Evolutionary conservation across 2,113 vertebrate species (phyloP), one percentile per base, ranked within the genome.

Genomic region (Epinephelus moara): DNA sequence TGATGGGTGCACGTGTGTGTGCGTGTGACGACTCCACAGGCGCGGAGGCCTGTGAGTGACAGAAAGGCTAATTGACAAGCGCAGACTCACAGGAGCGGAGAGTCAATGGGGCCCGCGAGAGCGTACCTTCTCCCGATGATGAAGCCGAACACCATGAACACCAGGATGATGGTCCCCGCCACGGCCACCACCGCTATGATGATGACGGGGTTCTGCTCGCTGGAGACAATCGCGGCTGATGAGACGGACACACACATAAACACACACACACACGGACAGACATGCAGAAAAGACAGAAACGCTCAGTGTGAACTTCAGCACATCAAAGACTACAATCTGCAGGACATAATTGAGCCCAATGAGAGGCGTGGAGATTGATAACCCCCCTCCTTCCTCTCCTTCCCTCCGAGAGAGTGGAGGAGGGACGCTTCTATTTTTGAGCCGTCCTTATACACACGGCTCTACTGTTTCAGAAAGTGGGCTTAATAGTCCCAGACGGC

Each of bases 131-230:
- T 96, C 94, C 98, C 98, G 4, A 99, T 99, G 96, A 99, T 99
- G 96, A 99, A 99, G 91, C 98, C 98, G 81, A 99, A 99, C 82
- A 99, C 98, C 98, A 99, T 99, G 95, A 99, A 99, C 67, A 99
- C 98, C 94, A 99, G 94, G 93, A 99, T 99, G 94, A 99, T 99
- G 92, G 98, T 99, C 89, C 98, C 98, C 67, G 98, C 98, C 80
- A 99, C 98, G 15, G 98, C 98, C 81, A 99, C 98, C 92, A 99
- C 98, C 13, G 98, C 98, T 60, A 99, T 99, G 88, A 99, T 99
- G 93, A 99, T 99, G 82, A 99, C 98, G 55, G 98, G 98, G 90
- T 99, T 99, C 95, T 99, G 98, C 88, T 99, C 98, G 80, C 97
- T 99, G 88, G 98, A 98, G 87, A 99, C 97, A 3, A 97, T 97